Conservation (phyloP, 35 echinoderm and acorn worm genomes). For the Amphiura filiformis region DNA sequence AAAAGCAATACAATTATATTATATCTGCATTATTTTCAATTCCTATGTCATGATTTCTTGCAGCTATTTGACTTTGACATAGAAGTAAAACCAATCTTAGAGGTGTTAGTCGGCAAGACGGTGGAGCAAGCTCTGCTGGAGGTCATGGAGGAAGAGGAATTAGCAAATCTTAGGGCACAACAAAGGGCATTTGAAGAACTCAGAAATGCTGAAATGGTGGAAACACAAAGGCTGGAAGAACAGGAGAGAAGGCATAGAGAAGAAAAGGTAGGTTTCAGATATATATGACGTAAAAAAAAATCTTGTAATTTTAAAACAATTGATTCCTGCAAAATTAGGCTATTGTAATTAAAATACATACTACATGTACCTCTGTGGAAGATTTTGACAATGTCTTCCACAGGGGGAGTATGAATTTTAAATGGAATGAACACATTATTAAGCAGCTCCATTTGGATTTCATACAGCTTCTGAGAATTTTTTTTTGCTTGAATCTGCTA, state of each 20-base stretch:
- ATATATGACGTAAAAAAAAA: too few relatives aligned
- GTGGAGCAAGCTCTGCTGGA: constrained; percentile 96
- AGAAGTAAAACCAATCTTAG: constrained; percentile 96
- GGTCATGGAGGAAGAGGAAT: constrained; percentile 98
- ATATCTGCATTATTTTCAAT: not conserved
- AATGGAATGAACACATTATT: too few relatives aligned
- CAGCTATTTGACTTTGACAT: constrained; percentile 99
- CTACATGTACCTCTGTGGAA: too few relatives aligned
- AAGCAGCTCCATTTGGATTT: too few relatives aligned
- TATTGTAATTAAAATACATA: too few relatives aligned
- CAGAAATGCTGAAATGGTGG: constrained; percentile 86
- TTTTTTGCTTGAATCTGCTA: too few relatives aligned
- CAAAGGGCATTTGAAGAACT: constrained; percentile 96
- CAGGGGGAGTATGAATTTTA: too few relatives aligned
- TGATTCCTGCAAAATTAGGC: too few relatives aligned
- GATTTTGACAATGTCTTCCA: too few relatives aligned
- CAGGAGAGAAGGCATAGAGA: constrained; percentile 95
- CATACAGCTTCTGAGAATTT: too few relatives aligned
- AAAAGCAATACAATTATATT: too few relatives aligned
- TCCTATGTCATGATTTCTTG: not conserved
- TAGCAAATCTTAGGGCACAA: constrained; percentile 86
- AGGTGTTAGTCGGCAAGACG: constrained; percentile 95
- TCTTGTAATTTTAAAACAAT: too few relatives aligned
- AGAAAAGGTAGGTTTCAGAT: constrained; percentile 87
- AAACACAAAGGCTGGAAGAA: constrained; percentile 97